phyloP scores from a whole-genome alignment of 2,888 invertebrate species.

The Amiota minor region DNA sequence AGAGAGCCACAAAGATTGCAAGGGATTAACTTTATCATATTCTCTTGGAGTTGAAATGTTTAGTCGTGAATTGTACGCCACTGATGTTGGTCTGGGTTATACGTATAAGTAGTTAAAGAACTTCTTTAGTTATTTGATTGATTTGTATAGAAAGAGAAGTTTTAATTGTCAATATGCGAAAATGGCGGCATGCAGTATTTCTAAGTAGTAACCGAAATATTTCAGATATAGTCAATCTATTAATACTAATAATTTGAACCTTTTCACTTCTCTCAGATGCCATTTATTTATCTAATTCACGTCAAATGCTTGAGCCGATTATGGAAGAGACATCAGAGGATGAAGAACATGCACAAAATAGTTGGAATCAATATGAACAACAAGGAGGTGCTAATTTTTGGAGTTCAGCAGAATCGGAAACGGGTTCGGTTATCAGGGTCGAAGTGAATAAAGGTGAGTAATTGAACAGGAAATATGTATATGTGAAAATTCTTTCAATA shows the following conservation, averaged over 20 bases:
- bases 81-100: slow-evolving; percentile 37
- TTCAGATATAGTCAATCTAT: background rate
- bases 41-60: slow-evolving; percentile 18
- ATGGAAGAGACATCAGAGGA: slow-evolving; percentile 92
- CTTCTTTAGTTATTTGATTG: background rate
- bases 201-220: slow-evolving; percentile 39
- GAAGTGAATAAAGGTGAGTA: slow-evolving; percentile 74
- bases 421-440: slow-evolving; percentile 86
- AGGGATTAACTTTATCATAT: background rate
- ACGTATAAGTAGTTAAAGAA: background rate
- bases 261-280: slow-evolving; percentile 60
- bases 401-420: slow-evolving; percentile 83
- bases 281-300: slow-evolving; percentile 69
- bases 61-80: slow-evolving; percentile 43
- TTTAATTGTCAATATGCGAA: slow-evolving; percentile 43
- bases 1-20: background rate
- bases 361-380: slow-evolving; percentile 69
- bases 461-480: background rate
- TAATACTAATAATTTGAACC: background rate
- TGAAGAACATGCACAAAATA: slow-evolving; percentile 70
- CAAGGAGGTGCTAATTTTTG: slow-evolving; percentile 56
- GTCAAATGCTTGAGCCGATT: slow-evolving; percentile 83
- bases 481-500: background rate
- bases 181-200: slow-evolving; percentile 39
- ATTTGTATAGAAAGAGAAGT: background rate